Percentiles rank a stretch among this genome's conserved stretches.
These are phyloP conservation scores for Gryon sp. DNA, from an alignment of 1,140 invertebrate species.

Conservation along the genomic window DNA sequence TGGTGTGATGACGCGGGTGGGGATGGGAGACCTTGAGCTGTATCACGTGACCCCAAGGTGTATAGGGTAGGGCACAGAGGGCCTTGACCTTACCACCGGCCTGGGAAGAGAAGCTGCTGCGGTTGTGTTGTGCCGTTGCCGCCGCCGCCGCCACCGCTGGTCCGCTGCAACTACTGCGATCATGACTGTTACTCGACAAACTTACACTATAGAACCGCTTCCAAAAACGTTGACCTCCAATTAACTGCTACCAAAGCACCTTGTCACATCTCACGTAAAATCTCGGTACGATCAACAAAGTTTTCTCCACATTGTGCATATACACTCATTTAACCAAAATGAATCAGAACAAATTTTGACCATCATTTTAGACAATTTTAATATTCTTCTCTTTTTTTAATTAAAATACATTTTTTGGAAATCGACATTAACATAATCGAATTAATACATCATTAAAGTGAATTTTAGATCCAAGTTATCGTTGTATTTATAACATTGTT, in stretches of 20 bases:
- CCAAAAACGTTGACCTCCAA: constrained; percentile 73
- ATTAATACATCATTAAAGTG: no score
- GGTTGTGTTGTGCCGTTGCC: constrained; percentile 59
- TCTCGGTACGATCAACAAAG: no score
- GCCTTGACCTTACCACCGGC: constrained; percentile 77
- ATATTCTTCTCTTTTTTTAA: no score
- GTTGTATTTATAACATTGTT: no score
- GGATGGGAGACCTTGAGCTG: constrained; percentile 79
- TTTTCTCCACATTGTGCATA: no score
- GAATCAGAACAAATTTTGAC: no score
- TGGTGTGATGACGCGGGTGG: constrained; percentile 63
- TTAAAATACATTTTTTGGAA: no score
- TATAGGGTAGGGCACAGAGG: constrained; percentile 78
- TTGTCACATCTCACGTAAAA: constrained; percentile 20
- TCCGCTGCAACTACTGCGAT: constrained; percentile 62
- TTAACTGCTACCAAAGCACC: constrained; percentile 37
- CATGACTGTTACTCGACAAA: constrained; percentile 65
- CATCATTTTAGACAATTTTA: no score
- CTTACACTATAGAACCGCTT: constrained; percentile 66
- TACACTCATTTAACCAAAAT: no score
- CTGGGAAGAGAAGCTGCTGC: constrained; percentile 61
- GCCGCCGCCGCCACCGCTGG: constrained; percentile 56
- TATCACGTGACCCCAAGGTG: constrained; percentile 79
- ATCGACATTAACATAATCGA: no score
- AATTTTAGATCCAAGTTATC: no score